phyloP scores from a whole-genome alignment of 2,113 vertebrate species.

The Lycaon pictus region DNA sequence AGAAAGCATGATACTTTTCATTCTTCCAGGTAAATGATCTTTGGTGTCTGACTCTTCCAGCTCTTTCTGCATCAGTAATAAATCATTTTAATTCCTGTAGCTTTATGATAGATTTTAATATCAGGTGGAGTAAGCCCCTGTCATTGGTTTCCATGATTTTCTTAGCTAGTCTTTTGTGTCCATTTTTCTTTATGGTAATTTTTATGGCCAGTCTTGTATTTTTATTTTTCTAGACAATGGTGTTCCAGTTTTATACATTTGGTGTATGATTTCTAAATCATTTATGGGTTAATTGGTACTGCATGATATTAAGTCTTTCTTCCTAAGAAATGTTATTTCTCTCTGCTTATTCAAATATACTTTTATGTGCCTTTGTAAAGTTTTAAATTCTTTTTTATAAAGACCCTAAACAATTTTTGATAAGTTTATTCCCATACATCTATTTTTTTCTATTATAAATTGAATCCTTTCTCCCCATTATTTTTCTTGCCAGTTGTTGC shows the following conservation, averaged over 20 bases:
- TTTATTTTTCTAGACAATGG: conserved; percentile 34
- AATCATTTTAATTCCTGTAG: conserved; percentile 44
- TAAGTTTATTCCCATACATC: conserved; percentile 42
- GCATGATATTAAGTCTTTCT: conserved; percentile 56
- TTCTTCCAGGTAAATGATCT: neutral
- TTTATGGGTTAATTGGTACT: conserved; percentile 64
- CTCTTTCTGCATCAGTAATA: neutral
- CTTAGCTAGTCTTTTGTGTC: conserved; percentile 27
- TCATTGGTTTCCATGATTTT: conserved; percentile 34
- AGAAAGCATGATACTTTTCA: rapidly evolving
- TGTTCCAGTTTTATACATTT: conserved; percentile 51
- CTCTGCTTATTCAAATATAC: conserved; percentile 53
- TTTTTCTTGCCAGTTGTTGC: conserved; percentile 53
- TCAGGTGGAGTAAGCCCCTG: neutral
- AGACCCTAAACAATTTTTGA: conserved; percentile 64
- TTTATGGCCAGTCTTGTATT: neutral
- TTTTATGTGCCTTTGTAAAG: conserved; percentile 61
- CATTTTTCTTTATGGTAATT: neutral
- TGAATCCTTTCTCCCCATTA: neutral
- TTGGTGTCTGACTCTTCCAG: neutral
- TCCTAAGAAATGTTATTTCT: conserved; percentile 60
- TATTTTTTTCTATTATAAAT: conserved; percentile 58
- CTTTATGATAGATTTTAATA: conserved; percentile 51
- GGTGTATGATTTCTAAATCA: conserved; percentile 51
- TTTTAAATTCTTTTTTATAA: conserved; percentile 68